These are phyloP conservation scores for Hippocampus barbouri DNA, from an alignment of 2,113 vertebrate species.

Conservation along the genomic window DNA sequence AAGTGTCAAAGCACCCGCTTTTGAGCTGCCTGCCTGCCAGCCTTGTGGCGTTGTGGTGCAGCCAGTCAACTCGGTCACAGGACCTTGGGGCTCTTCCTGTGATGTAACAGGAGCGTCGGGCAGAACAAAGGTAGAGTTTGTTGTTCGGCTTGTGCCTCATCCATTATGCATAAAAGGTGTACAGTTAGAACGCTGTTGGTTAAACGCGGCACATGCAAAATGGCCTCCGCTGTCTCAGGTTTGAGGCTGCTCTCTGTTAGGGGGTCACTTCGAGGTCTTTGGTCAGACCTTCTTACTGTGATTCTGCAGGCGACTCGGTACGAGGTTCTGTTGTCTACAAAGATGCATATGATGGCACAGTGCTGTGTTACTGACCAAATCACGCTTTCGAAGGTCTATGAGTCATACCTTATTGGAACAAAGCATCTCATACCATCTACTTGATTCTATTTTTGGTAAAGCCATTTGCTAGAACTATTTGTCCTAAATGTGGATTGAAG, in stretches of 20 bases:
- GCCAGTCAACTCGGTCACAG: slow-evolving; percentile 42
- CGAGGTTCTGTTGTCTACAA: not conserved
- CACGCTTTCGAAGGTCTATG: slow-evolving; percentile 26
- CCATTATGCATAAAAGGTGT: slow-evolving; percentile 76
- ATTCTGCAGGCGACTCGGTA: not conserved
- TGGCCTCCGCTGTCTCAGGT: slow-evolving; percentile 48
- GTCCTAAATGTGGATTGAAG: not conserved
- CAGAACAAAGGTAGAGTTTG: slow-evolving; percentile 70
- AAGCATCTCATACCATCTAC: not conserved
- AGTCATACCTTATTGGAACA: slow-evolving; percentile 2
- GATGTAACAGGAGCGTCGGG: slow-evolving; percentile 70
- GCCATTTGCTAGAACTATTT: not conserved
- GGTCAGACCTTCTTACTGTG: not conserved
- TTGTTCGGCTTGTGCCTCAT: slow-evolving; percentile 72
- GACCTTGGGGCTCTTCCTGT: slow-evolving; percentile 57
- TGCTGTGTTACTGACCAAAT: slow-evolving; percentile 10
- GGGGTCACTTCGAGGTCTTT: slow-evolving; percentile 20
- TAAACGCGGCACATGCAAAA: slow-evolving; percentile 72
- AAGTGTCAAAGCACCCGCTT: slow-evolving; percentile 42
- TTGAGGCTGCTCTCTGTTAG: slow-evolving; percentile 36
- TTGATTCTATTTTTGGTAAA: not conserved
- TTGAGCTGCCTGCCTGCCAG: slow-evolving; percentile 21
- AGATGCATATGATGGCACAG: not conserved
- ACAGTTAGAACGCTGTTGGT: slow-evolving; percentile 66
- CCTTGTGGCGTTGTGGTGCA: slow-evolving; percentile 22